Evolutionary conservation across 2,113 vertebrate species (phyloP).

Genomic region (Scomber scombrus): DNA sequence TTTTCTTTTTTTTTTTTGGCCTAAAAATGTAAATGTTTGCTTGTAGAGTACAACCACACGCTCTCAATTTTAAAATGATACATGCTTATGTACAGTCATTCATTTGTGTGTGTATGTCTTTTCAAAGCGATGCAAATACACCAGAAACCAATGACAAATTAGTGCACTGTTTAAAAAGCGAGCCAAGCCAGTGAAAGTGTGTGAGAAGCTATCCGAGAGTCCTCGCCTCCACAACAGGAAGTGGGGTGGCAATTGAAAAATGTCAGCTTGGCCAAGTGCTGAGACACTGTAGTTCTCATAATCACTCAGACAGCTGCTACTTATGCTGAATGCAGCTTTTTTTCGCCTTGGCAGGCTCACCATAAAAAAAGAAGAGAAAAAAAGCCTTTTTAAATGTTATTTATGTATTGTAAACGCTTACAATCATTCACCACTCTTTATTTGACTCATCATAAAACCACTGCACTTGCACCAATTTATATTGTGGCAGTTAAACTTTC

Average conservation of each 20-base stretch:
- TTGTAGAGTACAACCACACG: not conserved
- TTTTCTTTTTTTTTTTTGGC: not conserved
- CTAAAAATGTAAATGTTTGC: slow-evolving; percentile 11
- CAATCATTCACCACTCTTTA: too few species aligned
- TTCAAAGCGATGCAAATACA: not conserved
- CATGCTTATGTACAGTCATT: not conserved
- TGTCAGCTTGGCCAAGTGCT: slow-evolving; percentile 61
- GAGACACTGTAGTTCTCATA: slow-evolving; percentile 28
- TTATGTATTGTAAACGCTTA: too few species aligned
- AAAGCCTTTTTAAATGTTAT: too few species aligned
- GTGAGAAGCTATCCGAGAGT: slow-evolving; percentile 32
- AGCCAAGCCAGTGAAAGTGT: slow-evolving; percentile 33
- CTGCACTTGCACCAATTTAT: not conserved
- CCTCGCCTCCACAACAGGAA: slow-evolving; percentile 78
- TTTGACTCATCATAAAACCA: not conserved
- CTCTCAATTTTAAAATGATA: not conserved
- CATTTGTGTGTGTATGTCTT: not conserved
- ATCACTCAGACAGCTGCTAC: slow-evolving; percentile 26
- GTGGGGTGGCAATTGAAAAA: slow-evolving; percentile 70
- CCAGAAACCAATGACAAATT: not conserved
- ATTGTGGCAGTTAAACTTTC: too few species aligned
- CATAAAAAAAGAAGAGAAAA: too few species aligned
- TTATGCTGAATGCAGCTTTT: not conserved
- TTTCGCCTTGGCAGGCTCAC: not conserved
- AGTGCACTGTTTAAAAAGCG: slow-evolving; percentile 26